These are phyloP conservation scores for Cyprinella venusta DNA, from an alignment of 2,797 vertebrate species.

Conservation along the genomic window DNA sequence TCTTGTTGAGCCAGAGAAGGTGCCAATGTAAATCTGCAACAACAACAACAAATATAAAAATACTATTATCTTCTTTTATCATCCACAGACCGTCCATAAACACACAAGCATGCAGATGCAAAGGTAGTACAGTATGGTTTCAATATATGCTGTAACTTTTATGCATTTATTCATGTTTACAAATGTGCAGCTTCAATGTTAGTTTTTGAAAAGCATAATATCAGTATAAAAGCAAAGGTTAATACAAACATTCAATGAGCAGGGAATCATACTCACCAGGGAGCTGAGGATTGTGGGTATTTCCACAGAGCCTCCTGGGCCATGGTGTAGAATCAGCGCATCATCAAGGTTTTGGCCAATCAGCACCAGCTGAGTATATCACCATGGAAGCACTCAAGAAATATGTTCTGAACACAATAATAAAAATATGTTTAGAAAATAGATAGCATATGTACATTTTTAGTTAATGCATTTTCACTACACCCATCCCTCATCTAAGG, in stretches of 20 bases:
- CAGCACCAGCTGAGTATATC: neutral
- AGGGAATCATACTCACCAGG: slow-evolving; percentile 53
- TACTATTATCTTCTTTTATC: slow-evolving; percentile 8
- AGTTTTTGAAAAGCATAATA: neutral
- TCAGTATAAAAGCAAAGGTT: neutral
- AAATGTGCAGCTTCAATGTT: neutral
- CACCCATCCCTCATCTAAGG: neutral
- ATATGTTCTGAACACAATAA: slow-evolving; percentile 6
- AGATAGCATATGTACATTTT: neutral
- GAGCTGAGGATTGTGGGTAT: slow-evolving; percentile 52
- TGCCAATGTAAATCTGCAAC: slow-evolving; percentile 30
- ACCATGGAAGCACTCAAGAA: slow-evolving; percentile 8
- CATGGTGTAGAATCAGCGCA: slow-evolving; percentile 55
- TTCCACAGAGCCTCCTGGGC: slow-evolving; percentile 57
- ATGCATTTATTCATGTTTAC: neutral
- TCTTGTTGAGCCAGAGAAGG: neutral
- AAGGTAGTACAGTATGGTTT: neutral
- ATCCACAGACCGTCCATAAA: neutral
- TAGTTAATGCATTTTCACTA: neutral
- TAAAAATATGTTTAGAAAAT: neutral
- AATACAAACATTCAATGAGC: slow-evolving; percentile 18
- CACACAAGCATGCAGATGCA: neutral
- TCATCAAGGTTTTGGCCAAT: slow-evolving; percentile 19
- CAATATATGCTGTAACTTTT: neutral
- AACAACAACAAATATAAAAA: neutral